Base-by-base conservation (phyloP, 2,113 vertebrate genomes). In the Macroglossus sobrinus region DNA sequence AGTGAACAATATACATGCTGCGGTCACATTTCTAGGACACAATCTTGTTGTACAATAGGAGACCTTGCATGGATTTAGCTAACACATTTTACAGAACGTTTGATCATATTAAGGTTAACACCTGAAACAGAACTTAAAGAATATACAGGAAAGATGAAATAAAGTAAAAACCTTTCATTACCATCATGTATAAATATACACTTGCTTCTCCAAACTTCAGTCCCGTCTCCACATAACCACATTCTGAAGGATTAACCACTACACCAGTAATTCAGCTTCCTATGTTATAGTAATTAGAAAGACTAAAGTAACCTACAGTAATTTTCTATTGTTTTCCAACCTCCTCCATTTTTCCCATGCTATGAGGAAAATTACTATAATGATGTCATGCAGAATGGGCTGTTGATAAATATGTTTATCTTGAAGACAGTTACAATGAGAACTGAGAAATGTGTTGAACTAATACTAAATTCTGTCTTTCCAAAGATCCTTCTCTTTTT, bases 71-170 rank as follows among this genome's bases (percentile, higher is more conserved):
- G 57, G 57, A 94, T 53, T 95, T 90, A 88, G 47, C 93, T 96
- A 96, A 94, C 24, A 96, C 66, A 94, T 96, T 96, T 96, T 97
- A 97, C 93, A 98, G 72, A 96, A 93, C 33, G 16, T 95, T 95
- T 94, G 78, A 96, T 96, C 94, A 95, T 85, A 88, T 74, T 74
- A 96, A 91, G 43, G 89, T 97, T 97, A 97, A 97, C 72, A 97
- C 68, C 91, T 97, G 64, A 96, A 98, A 97, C 53, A 97, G 89
- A 97, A 95, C 66, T 97, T 96, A 94, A 91, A 89, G 26, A 97
- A 95, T 80, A 88, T 69, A 97, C 59, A 98, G 43, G 80, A 94
- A 72, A 98, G 78, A 95, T 89, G 68, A 91, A 96, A 91, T 97
- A 84, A 95, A 92, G 47, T 55, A 76, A 97, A 97, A 95, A 82